A percentile compares a stretch with the other conserved stretches of the same genome.
Evolutionary conservation across 2,888 invertebrate genomes (phyloP).

Genomic region (Hyles lineata): DNA sequence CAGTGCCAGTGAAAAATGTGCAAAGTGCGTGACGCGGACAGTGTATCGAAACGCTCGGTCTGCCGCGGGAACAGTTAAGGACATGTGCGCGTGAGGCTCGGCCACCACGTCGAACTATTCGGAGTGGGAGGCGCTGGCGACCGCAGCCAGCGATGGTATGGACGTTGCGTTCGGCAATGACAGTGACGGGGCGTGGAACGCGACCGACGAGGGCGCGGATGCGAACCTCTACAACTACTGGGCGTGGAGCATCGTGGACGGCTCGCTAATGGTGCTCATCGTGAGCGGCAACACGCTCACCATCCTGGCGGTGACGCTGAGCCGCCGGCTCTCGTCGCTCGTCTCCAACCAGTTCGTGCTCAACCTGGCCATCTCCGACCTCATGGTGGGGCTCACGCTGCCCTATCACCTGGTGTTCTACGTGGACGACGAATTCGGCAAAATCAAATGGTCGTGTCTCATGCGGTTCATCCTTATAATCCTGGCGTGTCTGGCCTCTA

Average conservation of each 20-base stretch:
- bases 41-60: constrained; percentile 54
- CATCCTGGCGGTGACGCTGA: constrained; percentile 89
- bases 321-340: constrained; percentile 87
- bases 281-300: constrained; percentile 91
- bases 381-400: constrained; percentile 90
- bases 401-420: constrained; percentile 93
- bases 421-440: constrained; percentile 85
- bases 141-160: constrained; percentile 82
- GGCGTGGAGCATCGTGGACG: constrained; percentile 88
- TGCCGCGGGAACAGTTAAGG: constrained; percentile 67
- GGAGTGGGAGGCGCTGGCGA: constrained; percentile 78
- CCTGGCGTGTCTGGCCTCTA: constrained; percentile 91
- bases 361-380: constrained; percentile 91
- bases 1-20: constrained; percentile 59
- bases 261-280: constrained; percentile 87
- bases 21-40: constrained; percentile 51
- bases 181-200: constrained; percentile 69
- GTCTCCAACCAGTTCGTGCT: constrained; percentile 92
- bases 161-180: constrained; percentile 76
- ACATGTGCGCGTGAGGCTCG: constrained; percentile 68
- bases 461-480: constrained; percentile 90
- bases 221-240: constrained; percentile 76
- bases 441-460: constrained; percentile 87
- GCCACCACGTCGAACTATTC: constrained; percentile 77
- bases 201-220: constrained; percentile 60